Evolutionary conservation across 2,888 invertebrate species (phyloP), one percentile per base, ranked within the genome.

Genomic region (Leptinotarsa haldemani): DNA sequence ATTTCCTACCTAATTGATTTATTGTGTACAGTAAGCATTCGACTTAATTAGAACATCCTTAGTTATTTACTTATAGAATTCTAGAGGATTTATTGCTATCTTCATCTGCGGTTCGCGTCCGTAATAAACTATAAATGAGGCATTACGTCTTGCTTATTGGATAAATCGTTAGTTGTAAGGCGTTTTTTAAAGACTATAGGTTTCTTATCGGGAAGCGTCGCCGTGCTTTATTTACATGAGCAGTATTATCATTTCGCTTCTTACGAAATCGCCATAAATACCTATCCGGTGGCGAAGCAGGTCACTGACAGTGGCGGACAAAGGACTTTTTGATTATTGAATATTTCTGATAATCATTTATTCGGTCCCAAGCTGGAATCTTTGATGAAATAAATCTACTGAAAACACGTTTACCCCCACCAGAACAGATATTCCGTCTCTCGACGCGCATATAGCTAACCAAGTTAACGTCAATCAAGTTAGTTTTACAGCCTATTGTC

Each of bases 61-160:
- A 70, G 77, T 71, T 73, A 76, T 77, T 69, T 71, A 74, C 74
- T 77, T 74, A 78, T 73, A 73, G 77, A 74, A 78, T 76, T 74
- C 63, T 76, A 71, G 74, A 77, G 74, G 78, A 79, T 79, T 77
- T 78, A 79, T 80, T 73, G 74, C 77, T 78, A 79, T 79, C 77
- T 80, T 79, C 75, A 78, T 79, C 79, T 71, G 73, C 56, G 67
- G 76, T 69, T 78, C 73, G 70, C 67, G 69, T 72, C 52, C 72
- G 77, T 77, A 77, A 80, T 80, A 78, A 80, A 77, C 76, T 72
- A 81, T 80, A 77, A 61, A 72, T 67, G 64, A 64, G 68, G 72
- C 58, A 72, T 68, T 68, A 72, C 67, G 72, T 53, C 63, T 67
- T 68, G 64, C 68, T 72, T 72, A 72, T 72, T 67, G 71, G 71